These are phyloP conservation scores for Mallateleia sp. DNA, from an alignment of 2,888 invertebrate species.

Conservation along the genomic window DNA sequence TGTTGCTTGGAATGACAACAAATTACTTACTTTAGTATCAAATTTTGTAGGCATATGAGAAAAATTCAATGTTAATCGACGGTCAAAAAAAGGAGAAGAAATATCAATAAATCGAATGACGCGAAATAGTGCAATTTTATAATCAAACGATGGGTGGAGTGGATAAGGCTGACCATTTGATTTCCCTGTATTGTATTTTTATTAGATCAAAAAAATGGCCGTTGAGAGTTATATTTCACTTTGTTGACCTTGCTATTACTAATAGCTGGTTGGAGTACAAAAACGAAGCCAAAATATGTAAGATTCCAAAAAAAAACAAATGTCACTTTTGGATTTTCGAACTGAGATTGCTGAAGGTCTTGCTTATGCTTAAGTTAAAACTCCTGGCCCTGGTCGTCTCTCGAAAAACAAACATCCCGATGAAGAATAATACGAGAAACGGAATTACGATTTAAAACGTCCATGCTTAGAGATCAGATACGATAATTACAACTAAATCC, in stretches of 20 bases:
- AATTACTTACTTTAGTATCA: slow-evolving; percentile 13
- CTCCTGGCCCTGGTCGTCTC: slow-evolving; percentile 22
- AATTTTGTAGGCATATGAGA: slow-evolving; percentile 15
- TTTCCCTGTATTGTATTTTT: slow-evolving; percentile 10
- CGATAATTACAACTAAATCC: slow-evolving; percentile 19
- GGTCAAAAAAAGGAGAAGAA: slow-evolving; percentile 17
- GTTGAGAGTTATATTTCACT: slow-evolving; percentile 19
- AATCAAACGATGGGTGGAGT: slow-evolving; percentile 33
- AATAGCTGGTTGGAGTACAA: slow-evolving; percentile 24
- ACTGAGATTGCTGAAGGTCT: slow-evolving; percentile 83
- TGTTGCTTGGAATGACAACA: slow-evolving; percentile 37
- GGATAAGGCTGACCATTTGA: slow-evolving; percentile 12
- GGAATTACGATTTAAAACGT: slow-evolving; percentile 22
- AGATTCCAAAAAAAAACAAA: slow-evolving; percentile 77
- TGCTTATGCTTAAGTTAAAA: slow-evolving; percentile 72
- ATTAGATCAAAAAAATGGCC: slow-evolving; percentile 36
- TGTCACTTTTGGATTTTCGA: slow-evolving; percentile 84
- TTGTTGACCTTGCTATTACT: slow-evolving; percentile 10
- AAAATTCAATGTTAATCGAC: slow-evolving; percentile 8
- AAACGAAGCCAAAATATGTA: slow-evolving; percentile 73
- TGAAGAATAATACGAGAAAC: slow-evolving; percentile 16
- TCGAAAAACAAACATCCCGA: slow-evolving; percentile 28
- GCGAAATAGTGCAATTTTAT: slow-evolving; percentile 19
- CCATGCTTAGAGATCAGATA: slow-evolving; percentile 21
- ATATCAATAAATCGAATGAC: slow-evolving; percentile 11